Percentiles rank a stretch among this genome's conserved stretches.
Evolutionary conservation across 1,140 invertebrate genomes (phyloP).

Genomic region (Orius insidiosus): DNA sequence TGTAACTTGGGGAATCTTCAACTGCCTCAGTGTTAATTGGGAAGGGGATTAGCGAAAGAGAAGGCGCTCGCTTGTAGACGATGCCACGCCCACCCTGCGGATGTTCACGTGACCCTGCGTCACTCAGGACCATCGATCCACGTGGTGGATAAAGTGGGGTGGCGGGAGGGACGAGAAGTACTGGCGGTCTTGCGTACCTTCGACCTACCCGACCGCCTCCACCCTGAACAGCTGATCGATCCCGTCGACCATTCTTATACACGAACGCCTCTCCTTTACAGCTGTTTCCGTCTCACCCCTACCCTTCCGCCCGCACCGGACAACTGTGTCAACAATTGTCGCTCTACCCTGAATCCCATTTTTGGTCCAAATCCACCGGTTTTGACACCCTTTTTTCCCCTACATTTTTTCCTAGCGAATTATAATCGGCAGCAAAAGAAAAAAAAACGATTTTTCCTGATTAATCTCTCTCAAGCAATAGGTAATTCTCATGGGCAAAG

Average conservation of each 20-base stretch:
- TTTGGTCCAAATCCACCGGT: background rate
- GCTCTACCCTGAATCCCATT: background rate
- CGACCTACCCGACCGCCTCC: background rate
- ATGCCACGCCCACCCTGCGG: slow-evolving; percentile 2
- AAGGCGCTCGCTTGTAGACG: background rate
- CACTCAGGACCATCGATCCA: background rate
- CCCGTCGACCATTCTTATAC: background rate
- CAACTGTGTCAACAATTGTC: background rate
- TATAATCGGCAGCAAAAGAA: no score
- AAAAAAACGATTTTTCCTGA: no score
- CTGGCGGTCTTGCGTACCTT: background rate
- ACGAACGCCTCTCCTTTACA: background rate
- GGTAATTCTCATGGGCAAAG: no score
- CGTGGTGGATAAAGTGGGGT: background rate
- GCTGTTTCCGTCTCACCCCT: slow-evolving; percentile 6
- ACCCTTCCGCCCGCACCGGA: background rate
- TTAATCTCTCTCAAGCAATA: no score
- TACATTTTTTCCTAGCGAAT: no score
- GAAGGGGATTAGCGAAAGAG: slow-evolving; percentile 2
- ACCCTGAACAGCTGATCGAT: background rate
- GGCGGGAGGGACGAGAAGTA: background rate
- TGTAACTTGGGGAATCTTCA: no score
- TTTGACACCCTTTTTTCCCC: background rate
- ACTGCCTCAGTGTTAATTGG: no score
- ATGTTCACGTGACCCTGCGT: slow-evolving; percentile 6